phyloP scores from a whole-genome alignment of 1,140 invertebrate genomes.

The Caenorhabditis inopinata region DNA sequence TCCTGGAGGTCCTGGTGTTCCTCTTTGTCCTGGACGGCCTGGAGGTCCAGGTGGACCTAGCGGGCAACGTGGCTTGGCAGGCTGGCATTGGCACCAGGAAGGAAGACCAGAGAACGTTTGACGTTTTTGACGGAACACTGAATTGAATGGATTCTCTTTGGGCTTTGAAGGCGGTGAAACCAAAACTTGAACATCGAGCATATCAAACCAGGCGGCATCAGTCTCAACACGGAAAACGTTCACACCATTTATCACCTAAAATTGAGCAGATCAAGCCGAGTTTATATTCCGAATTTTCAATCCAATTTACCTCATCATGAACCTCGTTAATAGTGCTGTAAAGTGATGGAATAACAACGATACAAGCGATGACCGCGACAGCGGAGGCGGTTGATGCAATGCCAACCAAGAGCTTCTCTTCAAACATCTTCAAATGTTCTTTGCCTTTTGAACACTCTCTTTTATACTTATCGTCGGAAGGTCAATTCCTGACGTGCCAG shows the following conservation, averaged over 20 bases:
- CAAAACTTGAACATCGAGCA: slow-evolving; percentile 48
- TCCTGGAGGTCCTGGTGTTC: slow-evolving; percentile 24
- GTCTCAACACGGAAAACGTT: slow-evolving; percentile 48
- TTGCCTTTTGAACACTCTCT: slow-evolving; percentile 21
- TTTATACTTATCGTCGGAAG: slow-evolving; percentile 34
- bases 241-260: not conserved
- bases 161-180: slow-evolving; percentile 47
- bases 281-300: too few species aligned
- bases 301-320: slow-evolving; percentile 39
- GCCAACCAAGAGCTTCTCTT: slow-evolving; percentile 44
- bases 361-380: slow-evolving; percentile 27
- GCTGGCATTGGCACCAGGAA: slow-evolving; percentile 50
- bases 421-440: slow-evolving; percentile 40
- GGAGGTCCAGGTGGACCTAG: slow-evolving; percentile 47
- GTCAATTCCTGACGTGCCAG: slow-evolving; percentile 20
- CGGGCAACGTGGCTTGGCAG: slow-evolving; percentile 38
- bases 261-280: not conserved
- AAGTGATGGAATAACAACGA: slow-evolving; percentile 46
- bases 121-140: slow-evolving; percentile 48
- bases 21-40: slow-evolving; percentile 35
- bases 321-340: slow-evolving; percentile 45
- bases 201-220: slow-evolving; percentile 46
- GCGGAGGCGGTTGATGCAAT: slow-evolving; percentile 32
- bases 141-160: slow-evolving; percentile 45
- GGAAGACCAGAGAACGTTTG: slow-evolving; percentile 46